Base-by-base conservation (phyloP, 2,888 invertebrate species). In the Argyra leucocephala region DNA sequence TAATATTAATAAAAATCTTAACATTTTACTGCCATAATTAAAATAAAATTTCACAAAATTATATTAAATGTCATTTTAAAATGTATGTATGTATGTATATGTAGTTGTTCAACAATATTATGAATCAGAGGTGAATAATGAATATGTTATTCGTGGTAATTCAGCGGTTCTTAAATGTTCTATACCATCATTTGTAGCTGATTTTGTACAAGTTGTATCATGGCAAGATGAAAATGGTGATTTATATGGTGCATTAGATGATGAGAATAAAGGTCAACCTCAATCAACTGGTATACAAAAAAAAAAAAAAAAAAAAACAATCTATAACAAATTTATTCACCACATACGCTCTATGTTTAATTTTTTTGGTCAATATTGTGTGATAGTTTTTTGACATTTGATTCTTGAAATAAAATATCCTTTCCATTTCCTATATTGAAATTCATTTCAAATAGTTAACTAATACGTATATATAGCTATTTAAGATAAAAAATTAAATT, bases 111-210 rank as follows among this genome's bases (percentile, higher is more conserved):
- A 86, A 72, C 88, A 88, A 77, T 83, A 84, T 75, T 88, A 88
- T 79, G 85, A 86, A 74, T 86, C 88, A 48, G 88, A 88, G 79
- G 86, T 88, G 72, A 82, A 87, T 75, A 87, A 87, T 69, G 88
- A 88, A 76, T 88, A 88, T 78, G 88, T 88, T 67, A 89, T 89
- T 72, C 81, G 86, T 66, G 88, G 88, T 69, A 89, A 88, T 81
- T 84, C 87, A 67, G 88, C 87, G 36, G 84, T 88, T 65, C 78
- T 88, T 68, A 88, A 88, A 77, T 89, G 88, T 81, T 87, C 86
- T 74, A 87, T 89, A 71, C 88, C 88, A 63, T 87, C 87, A 71
- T 88, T 88, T 78, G 88, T 88, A 66, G 86, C 87, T 67, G 88
- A 88, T 81, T 88, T 87, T 78, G 88, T 88, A 63, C 83, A 82